Base-by-base conservation (phyloP, 2,888 invertebrate species). In the Pecten maximus region DNA sequence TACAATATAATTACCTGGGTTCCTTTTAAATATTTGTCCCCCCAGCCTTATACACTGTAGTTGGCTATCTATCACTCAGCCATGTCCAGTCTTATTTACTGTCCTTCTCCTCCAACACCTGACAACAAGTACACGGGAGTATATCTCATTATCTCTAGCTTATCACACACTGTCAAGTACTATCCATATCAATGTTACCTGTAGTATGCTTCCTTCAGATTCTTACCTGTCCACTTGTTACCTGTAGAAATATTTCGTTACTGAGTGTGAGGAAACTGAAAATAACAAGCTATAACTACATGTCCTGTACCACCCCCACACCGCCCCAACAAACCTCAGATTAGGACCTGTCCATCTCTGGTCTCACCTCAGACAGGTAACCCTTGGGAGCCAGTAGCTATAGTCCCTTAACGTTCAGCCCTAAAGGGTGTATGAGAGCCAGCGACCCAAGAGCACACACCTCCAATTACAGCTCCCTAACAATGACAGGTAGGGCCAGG, bases 401-500 rank as follows among this genome's bases (percentile, higher is more conserved):
- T 48, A 48, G 48, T 48, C 48, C 19, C 48, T 23, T 3, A n/a
- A 54, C 23, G 54, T 54, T 54, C 54, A 54, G 8, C 54, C 23
- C 19, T n/a, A 19, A 23, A 6, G 19, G 54, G 54, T 54, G n/a
- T n/a, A 54, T 2, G 23, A 23, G 23, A 74, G 74, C 74, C 74
- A 35, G 35, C 15, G 74, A 74, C 74, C 28, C 35, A 16, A 28
- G 15, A 2, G 1, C 28, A 28, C 35, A 74, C 74, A 74, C 74
- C 74, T 54, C 54, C 54, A 54, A 54, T 54, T 54, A 54, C 54
- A 23, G n/a, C n/a, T 54, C 23, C 54, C n/a, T 23, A 54, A 54
- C 54, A 54, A 54, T 54, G 54, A 54, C 54, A 54, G 54, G 54
- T 54, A 54, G 54, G 54, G 54, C 54, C 54, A 54, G 54, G n/a